phyloP scores from a whole-genome alignment of 2,888 invertebrate genomes.

The Mythimna ferrago region DNA sequence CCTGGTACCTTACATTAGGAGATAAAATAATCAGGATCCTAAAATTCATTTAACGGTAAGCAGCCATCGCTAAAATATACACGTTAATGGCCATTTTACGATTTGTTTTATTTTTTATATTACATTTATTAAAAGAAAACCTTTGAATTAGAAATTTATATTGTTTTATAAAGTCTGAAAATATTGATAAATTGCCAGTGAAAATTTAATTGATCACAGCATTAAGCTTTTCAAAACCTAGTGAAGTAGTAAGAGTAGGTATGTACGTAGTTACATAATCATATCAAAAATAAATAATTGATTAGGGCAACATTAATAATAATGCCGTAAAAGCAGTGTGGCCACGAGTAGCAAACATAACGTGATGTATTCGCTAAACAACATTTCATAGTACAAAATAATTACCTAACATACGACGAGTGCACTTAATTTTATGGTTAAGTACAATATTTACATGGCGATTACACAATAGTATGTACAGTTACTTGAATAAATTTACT shows the following conservation, averaged over 20 bases:
- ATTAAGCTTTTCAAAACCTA: conserved; percentile 28
- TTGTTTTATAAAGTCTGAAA: not conserved
- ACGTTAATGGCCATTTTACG: not conserved
- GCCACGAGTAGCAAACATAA: conserved; percentile 33
- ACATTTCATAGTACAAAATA: conserved; percentile 71
- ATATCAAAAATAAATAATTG: conserved; percentile 34
- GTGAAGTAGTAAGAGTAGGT: conserved; percentile 10
- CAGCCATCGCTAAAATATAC: conserved; percentile 2
- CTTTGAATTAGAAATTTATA: conserved; percentile 3
- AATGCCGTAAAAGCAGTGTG: conserved; percentile 40
- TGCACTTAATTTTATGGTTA: conserved; percentile 62
- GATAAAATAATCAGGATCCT: not conserved
- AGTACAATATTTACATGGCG: conserved; percentile 73
- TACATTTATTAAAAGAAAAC: not conserved
- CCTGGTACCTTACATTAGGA: not conserved
- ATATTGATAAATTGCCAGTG: conserved; percentile 15
- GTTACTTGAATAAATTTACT: conserved; percentile 49
- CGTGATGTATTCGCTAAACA: conserved; percentile 66
- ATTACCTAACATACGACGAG: conserved; percentile 55
- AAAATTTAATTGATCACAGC: conserved; percentile 31
- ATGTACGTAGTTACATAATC: conserved; percentile 16
- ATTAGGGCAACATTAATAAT: conserved; percentile 3
- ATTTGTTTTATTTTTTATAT: not conserved
- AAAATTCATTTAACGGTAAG: conserved; percentile 19
- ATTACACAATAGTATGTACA: conserved; percentile 62